These are phyloP conservation scores for Palythoa heliodiscus DNA, from an alignment of 92 coral and sea anemone genomes.

Conservation along the genomic window DNA sequence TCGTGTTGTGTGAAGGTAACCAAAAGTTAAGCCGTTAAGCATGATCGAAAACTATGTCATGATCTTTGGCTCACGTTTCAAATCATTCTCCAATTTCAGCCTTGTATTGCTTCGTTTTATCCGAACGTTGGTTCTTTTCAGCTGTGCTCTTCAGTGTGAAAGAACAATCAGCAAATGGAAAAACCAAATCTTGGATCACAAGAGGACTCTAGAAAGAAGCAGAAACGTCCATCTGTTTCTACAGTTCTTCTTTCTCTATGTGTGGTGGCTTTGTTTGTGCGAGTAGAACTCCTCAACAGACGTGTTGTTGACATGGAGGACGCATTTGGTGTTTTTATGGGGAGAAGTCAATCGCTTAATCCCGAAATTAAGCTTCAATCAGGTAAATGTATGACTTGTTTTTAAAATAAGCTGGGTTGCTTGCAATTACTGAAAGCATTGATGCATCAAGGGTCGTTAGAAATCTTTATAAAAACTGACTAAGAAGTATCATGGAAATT, in stretches of 20 bases:
- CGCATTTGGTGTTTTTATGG: not conserved
- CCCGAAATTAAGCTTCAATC: not conserved
- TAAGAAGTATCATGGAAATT: no score
- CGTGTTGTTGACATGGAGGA: not conserved
- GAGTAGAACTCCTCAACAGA: constrained; percentile 5
- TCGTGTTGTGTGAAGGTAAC: no score
- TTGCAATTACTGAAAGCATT: no score
- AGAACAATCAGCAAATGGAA: not conserved
- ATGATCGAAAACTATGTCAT: no score
- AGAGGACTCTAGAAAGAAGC: not conserved
- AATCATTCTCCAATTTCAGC: no score
- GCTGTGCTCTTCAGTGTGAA: not conserved
- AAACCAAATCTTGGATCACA: not conserved
- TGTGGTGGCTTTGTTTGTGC: constrained; percentile 9
- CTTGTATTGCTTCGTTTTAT: no score
- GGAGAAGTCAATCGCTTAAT: not conserved
- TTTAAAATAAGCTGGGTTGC: not conserved
- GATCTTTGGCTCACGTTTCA: no score
- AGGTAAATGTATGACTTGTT: not conserved
- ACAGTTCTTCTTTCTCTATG: constrained; percentile 11
- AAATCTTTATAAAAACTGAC: no score
- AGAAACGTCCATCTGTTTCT: constrained; percentile 16
- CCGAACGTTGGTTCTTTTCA: no score
- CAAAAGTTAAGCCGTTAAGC: no score
- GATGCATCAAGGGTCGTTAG: no score